phyloP scores from a whole-genome alignment of 2,797 vertebrate genomes.

The Dallia pectoralis region DNA sequence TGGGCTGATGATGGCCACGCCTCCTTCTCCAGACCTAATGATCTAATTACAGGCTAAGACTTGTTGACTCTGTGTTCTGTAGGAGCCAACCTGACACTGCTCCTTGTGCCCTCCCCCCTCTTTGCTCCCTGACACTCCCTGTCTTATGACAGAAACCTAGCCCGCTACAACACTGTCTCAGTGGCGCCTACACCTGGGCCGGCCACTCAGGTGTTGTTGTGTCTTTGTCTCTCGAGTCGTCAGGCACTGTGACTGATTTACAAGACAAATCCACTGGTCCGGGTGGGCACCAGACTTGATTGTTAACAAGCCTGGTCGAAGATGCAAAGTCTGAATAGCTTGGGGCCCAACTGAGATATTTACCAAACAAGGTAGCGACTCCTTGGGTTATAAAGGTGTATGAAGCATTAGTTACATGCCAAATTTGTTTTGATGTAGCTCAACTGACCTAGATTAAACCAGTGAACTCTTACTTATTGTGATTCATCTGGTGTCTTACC shows the following conservation, averaged over 20 bases:
- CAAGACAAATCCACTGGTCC: constrained; percentile 72
- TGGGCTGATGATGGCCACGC: constrained; percentile 50
- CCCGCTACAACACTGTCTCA: constrained; percentile 33
- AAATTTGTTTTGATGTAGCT: neutral
- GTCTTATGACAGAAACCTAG: constrained; percentile 36
- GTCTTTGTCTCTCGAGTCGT: constrained; percentile 24
- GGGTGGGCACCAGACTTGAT: constrained; percentile 45
- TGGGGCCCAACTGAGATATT: constrained; percentile 48
- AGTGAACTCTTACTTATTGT: constrained; percentile 9
- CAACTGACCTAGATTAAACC: constrained; percentile 22
- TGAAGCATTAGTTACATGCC: constrained; percentile 12
- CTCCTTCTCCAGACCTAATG: constrained; percentile 58
- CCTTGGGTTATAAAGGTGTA: constrained; percentile 18
- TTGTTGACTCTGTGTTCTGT: constrained; percentile 69
- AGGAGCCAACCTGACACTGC: constrained; percentile 59
- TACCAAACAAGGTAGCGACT: constrained; percentile 29
- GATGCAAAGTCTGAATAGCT: constrained; percentile 57
- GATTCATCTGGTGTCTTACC: neutral
- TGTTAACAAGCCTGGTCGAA: constrained; percentile 49
- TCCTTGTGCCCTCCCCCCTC: constrained; percentile 27
- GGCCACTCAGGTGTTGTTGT: constrained; percentile 18
- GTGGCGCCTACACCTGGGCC: neutral
- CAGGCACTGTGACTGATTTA: constrained; percentile 66
- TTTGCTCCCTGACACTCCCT: constrained; percentile 24
- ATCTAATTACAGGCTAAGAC: constrained; percentile 76